Base-by-base conservation (phyloP, 2,888 invertebrate genomes). In the Drosophila peninsularis region DNA sequence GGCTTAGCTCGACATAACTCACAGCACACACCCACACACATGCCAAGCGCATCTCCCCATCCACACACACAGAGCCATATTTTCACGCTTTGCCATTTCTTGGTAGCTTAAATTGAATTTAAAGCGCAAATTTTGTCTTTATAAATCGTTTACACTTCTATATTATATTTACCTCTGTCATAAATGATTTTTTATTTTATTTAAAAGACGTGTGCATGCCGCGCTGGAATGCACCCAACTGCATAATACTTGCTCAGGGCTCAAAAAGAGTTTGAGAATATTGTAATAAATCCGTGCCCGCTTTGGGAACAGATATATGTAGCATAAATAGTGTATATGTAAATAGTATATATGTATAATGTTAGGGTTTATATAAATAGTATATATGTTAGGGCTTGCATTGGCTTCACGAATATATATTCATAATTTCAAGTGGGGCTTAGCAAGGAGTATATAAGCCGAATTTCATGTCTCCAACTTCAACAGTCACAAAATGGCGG, bases 51-150 rank as follows among this genome's bases (percentile, higher is more conserved):
- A 14, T 10, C 17, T 21, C 32, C 17, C n/a, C 54, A 50, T 36
- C 10, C 27, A 13, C 21, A 11, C 27, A 24, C 41, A 37, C 44
- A 10, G 37, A 39, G 5, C 24, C 21, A 21, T 9, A 5, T 10
- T 2, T 34, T 10, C 14, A 34, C 19, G 34, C 49, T 14, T 21
- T 32, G 34, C 21, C 14, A 5, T 50, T 50, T 50, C 21, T 21
- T 10, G 14, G 42, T 3, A 19, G 32, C n/a, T 10, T 53, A 76
- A 85, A 70, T 79, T 79, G 55, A 67, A 82, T 80, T 78, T 64
- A 32, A 63, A 21, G 65, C 57, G 47, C 36, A 61, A 34, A 50
- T 54, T 50, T 34, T 56, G 64, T 34, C 56, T 61, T 62, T 53
- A 47, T 57, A 69, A 69, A 62, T 55, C 66, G 68, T 64, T 67